Base-by-base conservation (phyloP, 2,113 vertebrate species). In the Cyanoderma ruficeps region DNA sequence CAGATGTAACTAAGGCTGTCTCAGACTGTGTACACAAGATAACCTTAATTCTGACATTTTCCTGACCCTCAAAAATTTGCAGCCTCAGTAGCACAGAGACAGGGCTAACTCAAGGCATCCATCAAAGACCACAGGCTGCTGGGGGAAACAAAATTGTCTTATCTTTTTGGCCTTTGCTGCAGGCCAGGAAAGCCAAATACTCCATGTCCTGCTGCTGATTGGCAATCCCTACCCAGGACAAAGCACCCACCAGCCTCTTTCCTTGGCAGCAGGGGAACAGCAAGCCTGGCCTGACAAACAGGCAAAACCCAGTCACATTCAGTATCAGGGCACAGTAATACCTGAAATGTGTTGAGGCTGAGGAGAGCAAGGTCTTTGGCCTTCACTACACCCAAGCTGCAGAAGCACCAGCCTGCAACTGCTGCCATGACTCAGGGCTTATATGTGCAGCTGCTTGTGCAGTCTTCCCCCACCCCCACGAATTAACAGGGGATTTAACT, bases 401-500 rank as follows among this genome's bases (percentile, higher is more conserved):
- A 41, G 46, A 76, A 65, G n/a, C 55, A 88, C 9, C 23, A 27
- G 15, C 9, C 8, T 59, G 42, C 77, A 39, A 39, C 35, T 63
- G 28, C 41, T 52, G 15, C 31, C 1, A 5, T 7, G 16, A 35
- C 50, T 65, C 47, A 53, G 49, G 33, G 20, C 9, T 80, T 84
- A 49, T 59, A 35, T 15, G 24, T 44, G 42, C 37, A 79, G 79
- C 60, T 59, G 71, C 33, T 24, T 33, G 13, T 55, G 46, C 53
- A 33, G 79, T 13, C 41, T 80, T 18, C 7, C 53, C 6, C 35
- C 7, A 13, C 21, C 9, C 9, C 16, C 0, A 0, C 7, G 35
- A 55, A 37, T 60, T 83, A 83, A 53, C 56, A 69, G 41, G n/a
- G 35, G 46, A 65, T 75, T 84, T 91, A 46, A 76, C 24, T 37